Percentiles rank a stretch among this genome's conserved stretches.
phyloP scores from a whole-genome alignment of 2,113 vertebrate species.

The Tapirus terrestris region DNA sequence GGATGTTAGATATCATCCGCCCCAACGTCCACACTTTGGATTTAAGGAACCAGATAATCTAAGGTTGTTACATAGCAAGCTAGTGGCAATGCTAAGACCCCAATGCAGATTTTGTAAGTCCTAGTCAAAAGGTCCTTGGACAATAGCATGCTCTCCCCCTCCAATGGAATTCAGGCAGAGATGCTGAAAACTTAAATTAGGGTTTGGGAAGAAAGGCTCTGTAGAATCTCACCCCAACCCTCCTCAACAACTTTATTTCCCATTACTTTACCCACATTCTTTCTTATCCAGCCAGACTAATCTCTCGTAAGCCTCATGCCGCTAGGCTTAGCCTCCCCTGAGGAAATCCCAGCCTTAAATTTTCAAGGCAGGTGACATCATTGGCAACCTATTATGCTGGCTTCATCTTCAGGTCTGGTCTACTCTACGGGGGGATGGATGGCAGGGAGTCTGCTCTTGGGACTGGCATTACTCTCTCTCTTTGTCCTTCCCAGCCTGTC shows the following conservation, averaged over 20 bases:
- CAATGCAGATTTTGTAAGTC: not conserved
- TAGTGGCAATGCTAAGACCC: not conserved
- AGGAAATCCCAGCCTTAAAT: slow-evolving; percentile 33
- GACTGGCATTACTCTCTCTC: not conserved
- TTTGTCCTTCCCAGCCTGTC: not conserved
- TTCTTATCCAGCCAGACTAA: not conserved
- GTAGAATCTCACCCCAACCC: not conserved
- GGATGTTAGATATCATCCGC: not conserved
- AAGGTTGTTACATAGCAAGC: not conserved
- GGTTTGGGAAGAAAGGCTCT: not conserved
- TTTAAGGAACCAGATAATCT: not conserved
- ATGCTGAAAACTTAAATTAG: not conserved
- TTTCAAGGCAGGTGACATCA: slow-evolving; percentile 58
- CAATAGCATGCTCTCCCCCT: not conserved
- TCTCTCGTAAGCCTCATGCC: not conserved
- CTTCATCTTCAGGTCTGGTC: not conserved
- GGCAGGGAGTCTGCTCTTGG: not conserved
- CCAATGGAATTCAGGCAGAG: not conserved
- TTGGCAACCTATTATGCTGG: not conserved
- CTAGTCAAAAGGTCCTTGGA: not conserved
- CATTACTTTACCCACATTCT: not conserved
- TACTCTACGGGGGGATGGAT: slow-evolving; percentile 11
- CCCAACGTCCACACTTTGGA: not conserved
- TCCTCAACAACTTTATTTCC: not conserved
- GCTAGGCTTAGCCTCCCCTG: not conserved